phyloP scores from a whole-genome alignment of 2,113 vertebrate species.

The Conger conger region DNA sequence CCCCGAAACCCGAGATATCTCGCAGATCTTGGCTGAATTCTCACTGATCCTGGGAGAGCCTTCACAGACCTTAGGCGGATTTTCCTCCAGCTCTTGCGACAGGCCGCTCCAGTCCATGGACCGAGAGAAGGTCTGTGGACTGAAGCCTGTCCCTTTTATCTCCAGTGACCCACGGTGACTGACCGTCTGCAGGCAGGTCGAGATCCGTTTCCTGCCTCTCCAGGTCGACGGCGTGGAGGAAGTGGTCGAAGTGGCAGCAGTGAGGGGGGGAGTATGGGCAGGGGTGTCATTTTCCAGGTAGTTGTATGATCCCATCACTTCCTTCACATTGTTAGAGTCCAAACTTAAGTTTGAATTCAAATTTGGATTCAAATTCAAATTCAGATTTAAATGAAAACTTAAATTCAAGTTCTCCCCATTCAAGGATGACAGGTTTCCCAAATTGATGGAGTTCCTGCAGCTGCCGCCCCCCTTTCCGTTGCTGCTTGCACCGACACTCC shows the following conservation, averaged over 20 bases:
- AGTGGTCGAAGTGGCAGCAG: slow-evolving; percentile 45
- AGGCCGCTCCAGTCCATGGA: slow-evolving; percentile 67
- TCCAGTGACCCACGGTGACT: slow-evolving; percentile 73
- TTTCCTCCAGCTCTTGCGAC: slow-evolving; percentile 53
- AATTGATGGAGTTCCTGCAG: slow-evolving; percentile 74
- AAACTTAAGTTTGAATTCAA: slow-evolving; percentile 54
- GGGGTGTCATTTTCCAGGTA: slow-evolving; percentile 48
- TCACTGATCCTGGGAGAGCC: slow-evolving; percentile 60
- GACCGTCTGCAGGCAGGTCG: slow-evolving; percentile 71
- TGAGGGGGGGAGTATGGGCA: slow-evolving; percentile 52
- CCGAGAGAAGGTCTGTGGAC: slow-evolving; percentile 62
- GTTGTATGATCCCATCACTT: slow-evolving; percentile 49
- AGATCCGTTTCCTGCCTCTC: slow-evolving; percentile 72
- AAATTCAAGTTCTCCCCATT: slow-evolving; percentile 73
- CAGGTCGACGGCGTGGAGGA: slow-evolving; percentile 59
- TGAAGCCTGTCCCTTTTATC: slow-evolving; percentile 51
- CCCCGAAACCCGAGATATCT: slow-evolving; percentile 74
- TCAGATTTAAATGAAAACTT: slow-evolving; percentile 72
- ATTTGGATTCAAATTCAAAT: slow-evolving; percentile 66
- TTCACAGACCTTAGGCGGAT: slow-evolving; percentile 54
- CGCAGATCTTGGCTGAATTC: slow-evolving; percentile 68
- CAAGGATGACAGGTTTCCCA: slow-evolving; percentile 74
- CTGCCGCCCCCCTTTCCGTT: slow-evolving; percentile 57
- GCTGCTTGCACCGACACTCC: slow-evolving; percentile 63
- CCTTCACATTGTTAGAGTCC: slow-evolving; percentile 54